phyloP scores from a whole-genome alignment of 2,888 invertebrate species.

The Hypena proboscidalis region DNA sequence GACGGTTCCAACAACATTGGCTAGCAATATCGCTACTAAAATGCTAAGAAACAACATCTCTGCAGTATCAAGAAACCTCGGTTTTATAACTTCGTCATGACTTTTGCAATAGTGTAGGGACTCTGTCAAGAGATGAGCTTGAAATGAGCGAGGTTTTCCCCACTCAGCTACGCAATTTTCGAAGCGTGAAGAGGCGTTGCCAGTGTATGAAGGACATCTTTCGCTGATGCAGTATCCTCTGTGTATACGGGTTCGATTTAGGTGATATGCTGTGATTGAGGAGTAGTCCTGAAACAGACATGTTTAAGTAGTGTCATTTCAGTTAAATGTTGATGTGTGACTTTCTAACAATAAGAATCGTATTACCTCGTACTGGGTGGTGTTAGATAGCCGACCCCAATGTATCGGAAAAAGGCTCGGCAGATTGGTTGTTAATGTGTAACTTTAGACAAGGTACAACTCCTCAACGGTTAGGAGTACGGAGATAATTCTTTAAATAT shows the following conservation, averaged over 20 bases:
- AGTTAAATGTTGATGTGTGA: no score
- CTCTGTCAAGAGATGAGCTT: slow-evolving; percentile 15
- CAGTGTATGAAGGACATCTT: slow-evolving; percentile 34
- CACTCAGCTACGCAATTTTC: slow-evolving; percentile 28
- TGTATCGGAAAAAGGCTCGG: no score
- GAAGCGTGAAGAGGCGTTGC: slow-evolving; percentile 11
- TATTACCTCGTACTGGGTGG: no score
- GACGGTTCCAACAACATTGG: slow-evolving; percentile 14
- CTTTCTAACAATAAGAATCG: no score
- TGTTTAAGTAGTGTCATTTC: no score
- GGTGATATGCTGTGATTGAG: slow-evolving; percentile 30
- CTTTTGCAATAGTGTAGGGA: slow-evolving; percentile 38
- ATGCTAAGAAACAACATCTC: neutral
- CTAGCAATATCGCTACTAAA: slow-evolving; percentile 30
- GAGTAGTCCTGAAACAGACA: slow-evolving; percentile 35
- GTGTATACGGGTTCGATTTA: slow-evolving; percentile 51
- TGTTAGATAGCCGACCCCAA: no score
- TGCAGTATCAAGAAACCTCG: neutral
- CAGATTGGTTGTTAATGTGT: no score
- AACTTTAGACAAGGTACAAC: no score
- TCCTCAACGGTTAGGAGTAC: no score
- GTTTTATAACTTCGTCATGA: neutral
- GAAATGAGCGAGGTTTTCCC: slow-evolving; percentile 26
- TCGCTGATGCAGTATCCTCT: slow-evolving; percentile 56
- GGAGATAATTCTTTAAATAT: no score